Evolutionary conservation across 2,888 invertebrate species (phyloP), one percentile per base, ranked within the genome.

Genomic region (Euproctis similis): DNA sequence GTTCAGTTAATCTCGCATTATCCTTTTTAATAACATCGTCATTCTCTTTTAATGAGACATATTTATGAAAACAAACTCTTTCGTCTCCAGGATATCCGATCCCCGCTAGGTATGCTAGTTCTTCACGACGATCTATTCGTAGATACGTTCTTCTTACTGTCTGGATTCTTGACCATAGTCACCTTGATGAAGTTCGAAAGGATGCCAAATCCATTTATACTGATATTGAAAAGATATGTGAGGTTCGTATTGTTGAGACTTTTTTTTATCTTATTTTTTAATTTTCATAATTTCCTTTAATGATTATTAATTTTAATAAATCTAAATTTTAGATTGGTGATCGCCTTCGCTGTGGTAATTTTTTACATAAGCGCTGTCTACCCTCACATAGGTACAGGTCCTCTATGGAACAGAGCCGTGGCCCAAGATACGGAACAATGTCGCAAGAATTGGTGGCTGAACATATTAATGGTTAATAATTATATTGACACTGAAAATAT

Each of bases 111-210:
- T 1, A 42, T 71, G 47, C 62, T 88, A 8, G 52, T 88, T 0
- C 75, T 89, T 8, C 89, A 90, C 49, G 85, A 87, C 13, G 89
- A 89, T 46, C 61, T 90, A 1, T 85, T 89, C 22, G 90, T 90
- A 16, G 90, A 90, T 46, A 85, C 88, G 1, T 90, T 89, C 60
- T 89, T 90, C 53, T 53, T 88, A 6, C 47, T 90, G 2, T 88
- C 89, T 24, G 90, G 89, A 1, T 76, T 90, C 28, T 64, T 90
- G 4, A 84, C 86, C 0, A 73, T 85, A 0, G 82, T 80, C 10
- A 69, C 68, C 8, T 39, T 89, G 1, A 56, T 81, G 0, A 73
- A 59, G 8, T 39, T 61, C 1, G 67, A 69, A 30, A 58, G 26
- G 2, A 8, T 71, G 0, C 72, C 73, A 0, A 87, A 87, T 46